Base-by-base conservation (phyloP, 2,888 invertebrate genomes). In the Sesia apiformis region DNA sequence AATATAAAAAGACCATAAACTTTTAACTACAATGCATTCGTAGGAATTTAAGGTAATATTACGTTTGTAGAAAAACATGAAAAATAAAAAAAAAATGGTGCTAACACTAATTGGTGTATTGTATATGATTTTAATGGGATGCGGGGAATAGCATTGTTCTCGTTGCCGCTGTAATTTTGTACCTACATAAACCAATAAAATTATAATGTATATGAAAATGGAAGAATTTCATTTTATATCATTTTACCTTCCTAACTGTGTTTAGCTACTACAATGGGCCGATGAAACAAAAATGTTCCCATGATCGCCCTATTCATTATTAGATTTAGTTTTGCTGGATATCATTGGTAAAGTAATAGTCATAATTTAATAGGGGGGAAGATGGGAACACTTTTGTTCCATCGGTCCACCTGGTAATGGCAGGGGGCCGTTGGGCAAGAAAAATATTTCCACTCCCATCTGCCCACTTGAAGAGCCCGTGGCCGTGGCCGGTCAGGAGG, bases 51-150 rank as follows among this genome's bases (percentile, higher is more conserved):
- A 84, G 86, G 79, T 84, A 82, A 83, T 75, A 75, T 76, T 80
- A 83, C 75, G 78, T 85, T 83, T 85, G 71, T 82, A 81, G 65
- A 78, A 84, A 81, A 84, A 74, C 63, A 64, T 65, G 64, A 70
- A 70, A 74, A 69, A 66, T 53, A 65, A 64, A 68, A 81, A 87
- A 83, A 84, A 88, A 84, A 85, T 79, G 85, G 86, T 88, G 88
- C 89, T 89, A 87, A 88, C 85, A 83, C 79, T 69, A 75, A 81
- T 82, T 83, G 83, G 78, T 86, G 80, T 84, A 82, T 72, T 78
- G 72, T 81, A 78, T 80, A 78, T 72, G 77, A 71, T 70, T 73
- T 71, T 74, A 74, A 76, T 74, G 76, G 76, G 76, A 74, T 70
- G 76, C 77, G 79, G 83, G 81, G 77, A 77, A 78, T 81, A 76